Percentiles rank a stretch among this genome's conserved stretches.
These are phyloP conservation scores for Anadara kagoshimensis DNA, from an alignment of 1,140 invertebrate species.

Conservation along the genomic window DNA sequence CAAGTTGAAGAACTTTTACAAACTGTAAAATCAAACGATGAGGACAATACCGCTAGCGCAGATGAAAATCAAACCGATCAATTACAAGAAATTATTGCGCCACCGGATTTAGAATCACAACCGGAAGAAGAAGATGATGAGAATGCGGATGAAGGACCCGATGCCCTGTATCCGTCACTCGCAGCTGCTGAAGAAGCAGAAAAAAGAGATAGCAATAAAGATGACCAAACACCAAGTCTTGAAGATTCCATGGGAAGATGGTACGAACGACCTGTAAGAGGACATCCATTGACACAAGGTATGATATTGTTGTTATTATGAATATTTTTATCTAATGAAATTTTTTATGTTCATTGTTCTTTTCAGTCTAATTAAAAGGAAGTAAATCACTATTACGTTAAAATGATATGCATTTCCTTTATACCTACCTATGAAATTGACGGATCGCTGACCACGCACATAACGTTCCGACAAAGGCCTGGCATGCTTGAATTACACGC, in stretches of 20 bases:
- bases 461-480: no score
- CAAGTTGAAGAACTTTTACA: conserved; percentile 51
- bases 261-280: conserved; percentile 5
- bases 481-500: no score
- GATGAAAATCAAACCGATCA: conserved; percentile 1
- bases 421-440: no score
- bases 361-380: no score
- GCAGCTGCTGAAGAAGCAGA: background rate
- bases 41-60: conserved; percentile 15
- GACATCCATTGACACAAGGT: no score
- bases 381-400: no score
- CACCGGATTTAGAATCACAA: background rate
- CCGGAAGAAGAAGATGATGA: background rate
- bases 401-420: no score
- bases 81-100: background rate
- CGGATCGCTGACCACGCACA: no score
- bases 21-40: conserved; percentile 12
- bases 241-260: conserved; percentile 9
- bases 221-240: background rate
- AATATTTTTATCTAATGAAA: no score
- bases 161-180: background rate
- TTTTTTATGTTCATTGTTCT: no score
- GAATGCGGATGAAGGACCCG: conserved; percentile 1
- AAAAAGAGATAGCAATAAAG: background rate
- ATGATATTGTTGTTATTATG: no score